Conservation (phyloP, 2,797 vertebrate genomes). For the Odontamblyopus lacepedii region DNA sequence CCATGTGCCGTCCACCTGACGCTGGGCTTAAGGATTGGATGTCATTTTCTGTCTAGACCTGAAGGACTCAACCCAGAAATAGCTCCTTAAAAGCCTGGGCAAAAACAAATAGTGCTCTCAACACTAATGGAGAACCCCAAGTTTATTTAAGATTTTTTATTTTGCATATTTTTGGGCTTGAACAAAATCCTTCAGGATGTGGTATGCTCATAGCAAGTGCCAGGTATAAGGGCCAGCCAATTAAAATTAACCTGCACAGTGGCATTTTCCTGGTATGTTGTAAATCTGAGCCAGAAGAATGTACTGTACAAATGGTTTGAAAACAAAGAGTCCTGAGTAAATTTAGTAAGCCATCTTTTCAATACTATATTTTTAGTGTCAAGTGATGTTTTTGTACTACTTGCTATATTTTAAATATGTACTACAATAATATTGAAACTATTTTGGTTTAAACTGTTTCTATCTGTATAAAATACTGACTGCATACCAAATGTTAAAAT, state of each 20-base stretch:
- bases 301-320: slow-evolving; percentile 18
- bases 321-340: slow-evolving; percentile 2
- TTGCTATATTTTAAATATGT: slow-evolving; percentile 13
- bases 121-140: slow-evolving; percentile 45
- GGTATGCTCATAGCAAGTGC: slow-evolving; percentile 25
- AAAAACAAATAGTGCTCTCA: slow-evolving; percentile 56
- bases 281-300: slow-evolving; percentile 45
- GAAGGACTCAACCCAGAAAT: slow-evolving; percentile 64
- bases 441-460: slow-evolving; percentile 4
- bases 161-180: slow-evolving; percentile 52
- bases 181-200: slow-evolving; percentile 40
- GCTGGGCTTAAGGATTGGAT: slow-evolving; percentile 50
- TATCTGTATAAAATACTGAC: slow-evolving; percentile 12
- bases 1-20: slow-evolving; percentile 52
- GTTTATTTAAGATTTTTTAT: slow-evolving; percentile 53
- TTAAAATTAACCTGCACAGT: slow-evolving; percentile 16
- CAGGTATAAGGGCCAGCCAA: slow-evolving; percentile 20
- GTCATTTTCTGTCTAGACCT: slow-evolving; percentile 63
- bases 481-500: background rate
- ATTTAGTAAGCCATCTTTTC: background rate
- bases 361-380: slow-evolving; percentile 7
- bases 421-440: slow-evolving; percentile 8
- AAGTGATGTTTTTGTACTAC: slow-evolving; percentile 7
- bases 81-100: slow-evolving; percentile 41
- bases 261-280: slow-evolving; percentile 6